These are phyloP conservation scores for Ailuropoda melanoleuca DNA, from an alignment of 2,113 vertebrate species.

Conservation along the genomic window DNA sequence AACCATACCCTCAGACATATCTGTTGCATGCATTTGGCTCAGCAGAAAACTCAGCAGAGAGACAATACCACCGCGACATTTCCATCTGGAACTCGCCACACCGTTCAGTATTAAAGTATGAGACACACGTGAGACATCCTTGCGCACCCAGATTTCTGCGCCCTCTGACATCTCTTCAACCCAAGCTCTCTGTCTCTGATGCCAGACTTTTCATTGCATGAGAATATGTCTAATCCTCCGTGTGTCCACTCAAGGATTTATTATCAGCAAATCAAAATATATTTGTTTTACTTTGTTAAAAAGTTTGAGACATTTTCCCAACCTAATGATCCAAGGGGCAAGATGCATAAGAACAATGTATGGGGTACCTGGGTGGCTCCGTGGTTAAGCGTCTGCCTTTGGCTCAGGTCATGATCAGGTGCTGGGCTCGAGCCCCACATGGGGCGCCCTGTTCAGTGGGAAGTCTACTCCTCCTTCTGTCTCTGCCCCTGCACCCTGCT, in stretches of 20 bases:
- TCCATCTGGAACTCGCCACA: fast-evolving
- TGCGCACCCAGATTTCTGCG: fast-evolving
- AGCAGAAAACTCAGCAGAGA: fast-evolving
- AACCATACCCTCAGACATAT: fast-evolving
- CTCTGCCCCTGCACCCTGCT: neutral
- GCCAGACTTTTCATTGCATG: fast-evolving
- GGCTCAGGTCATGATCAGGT: neutral
- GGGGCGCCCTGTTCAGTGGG: neutral
- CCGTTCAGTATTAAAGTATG: fast-evolving
- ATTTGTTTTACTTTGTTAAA: neutral
- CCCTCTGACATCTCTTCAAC: neutral
- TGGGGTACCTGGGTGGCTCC: neutral
- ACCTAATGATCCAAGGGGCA: too few relatives aligned
- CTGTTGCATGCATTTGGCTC: neutral
- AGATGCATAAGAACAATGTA: neutral
- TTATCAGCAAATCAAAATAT: neutral
- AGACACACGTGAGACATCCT: fast-evolving
- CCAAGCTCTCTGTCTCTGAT: fast-evolving
- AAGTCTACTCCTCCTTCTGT: neutral
- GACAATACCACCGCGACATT: too few relatives aligned
- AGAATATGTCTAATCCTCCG: neutral
- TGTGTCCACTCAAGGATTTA: neutral
- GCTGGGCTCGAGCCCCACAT: neutral
- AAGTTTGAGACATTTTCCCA: neutral
- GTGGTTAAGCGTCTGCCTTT: neutral